These are phyloP conservation scores for Raja brachyura DNA, from an alignment of 2,113 vertebrate species.

Conservation along the genomic window DNA sequence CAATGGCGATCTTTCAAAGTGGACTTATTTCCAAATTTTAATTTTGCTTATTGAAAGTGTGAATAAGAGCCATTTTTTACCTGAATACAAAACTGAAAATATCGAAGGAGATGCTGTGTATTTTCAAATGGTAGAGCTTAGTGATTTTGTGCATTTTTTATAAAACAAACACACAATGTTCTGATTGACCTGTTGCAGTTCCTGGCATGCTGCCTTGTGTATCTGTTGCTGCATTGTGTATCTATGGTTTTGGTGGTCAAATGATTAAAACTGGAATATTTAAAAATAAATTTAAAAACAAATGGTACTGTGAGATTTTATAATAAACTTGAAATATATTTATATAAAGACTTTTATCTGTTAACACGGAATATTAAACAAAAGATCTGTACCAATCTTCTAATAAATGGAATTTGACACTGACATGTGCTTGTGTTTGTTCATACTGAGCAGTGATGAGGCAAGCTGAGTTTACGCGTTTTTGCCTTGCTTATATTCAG, in stretches of 20 bases:
- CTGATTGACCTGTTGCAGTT: background rate
- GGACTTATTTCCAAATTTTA: background rate
- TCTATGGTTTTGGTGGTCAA: background rate
- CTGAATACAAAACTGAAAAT: background rate
- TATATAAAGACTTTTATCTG: background rate
- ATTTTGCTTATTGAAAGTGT: background rate
- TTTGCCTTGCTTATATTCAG: background rate
- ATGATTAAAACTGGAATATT: constrained; percentile 7
- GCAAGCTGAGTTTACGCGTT: background rate
- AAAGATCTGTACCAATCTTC: background rate
- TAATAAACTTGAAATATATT: background rate
- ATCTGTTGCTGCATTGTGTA: background rate
- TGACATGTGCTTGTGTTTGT: background rate
- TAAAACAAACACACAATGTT: background rate
- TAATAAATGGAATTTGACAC: constrained; percentile 13
- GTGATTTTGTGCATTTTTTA: background rate
- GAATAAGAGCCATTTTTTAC: background rate
- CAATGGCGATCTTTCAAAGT: background rate
- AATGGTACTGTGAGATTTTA: background rate
- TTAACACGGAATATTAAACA: background rate
- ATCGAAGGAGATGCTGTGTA: background rate
- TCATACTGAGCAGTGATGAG: background rate
- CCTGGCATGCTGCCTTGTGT: background rate
- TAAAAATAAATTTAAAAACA: background rate
- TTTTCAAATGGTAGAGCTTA: background rate